Evolutionary conservation across 2,113 vertebrate species (phyloP), one percentile per base, ranked within the genome.

Genomic region (Ceyx cyanopectus): DNA sequence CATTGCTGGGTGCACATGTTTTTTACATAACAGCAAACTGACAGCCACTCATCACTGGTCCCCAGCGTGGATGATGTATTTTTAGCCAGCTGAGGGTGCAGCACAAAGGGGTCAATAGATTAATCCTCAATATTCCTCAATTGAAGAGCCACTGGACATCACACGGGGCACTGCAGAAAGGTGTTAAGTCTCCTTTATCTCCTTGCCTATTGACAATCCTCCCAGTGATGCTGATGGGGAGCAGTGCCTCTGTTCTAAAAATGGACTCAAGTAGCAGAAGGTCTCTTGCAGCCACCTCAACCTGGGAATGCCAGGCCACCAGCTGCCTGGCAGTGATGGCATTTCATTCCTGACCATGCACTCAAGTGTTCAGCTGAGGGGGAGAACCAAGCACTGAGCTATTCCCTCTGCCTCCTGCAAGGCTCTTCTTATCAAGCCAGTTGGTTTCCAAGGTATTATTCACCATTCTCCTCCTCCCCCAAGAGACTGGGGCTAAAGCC

Each of bases 211-310:
- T 94, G 61, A 92, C 40, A 85, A 45, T 66, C 50, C 63, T 63
- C 65, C 63, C 46, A 48, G 89, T 70, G 78, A 79, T 29, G 22
- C 43, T 94, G 92, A 95, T 0, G 17, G 61, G 72, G 65, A 93
- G 43, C 94, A 92, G 91, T 79, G 77, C 56, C 34, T 73, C 48
- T 91, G 79, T 91, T 94, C 94, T 96, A 95, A 96, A 96, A 94
- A 91, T 83, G 74, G 53, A 77, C 53, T 85, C 56, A 74, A 92
- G 77, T 32, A 90, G 75, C 62, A 89, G 57, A 72, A 81, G 30
- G 27, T 51, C 30, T 87, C 67, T 57, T 67, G 60, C 74, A 79
- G 81, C 16, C 63, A 80, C 58, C 56, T 89, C 66, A 76, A 83
- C 46, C 67, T 91, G 67, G 40, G 70, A 92, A 86, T 76, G 72